Conservation (phyloP, 2,797 vertebrate species). For the Rallus crepitans region DNA sequence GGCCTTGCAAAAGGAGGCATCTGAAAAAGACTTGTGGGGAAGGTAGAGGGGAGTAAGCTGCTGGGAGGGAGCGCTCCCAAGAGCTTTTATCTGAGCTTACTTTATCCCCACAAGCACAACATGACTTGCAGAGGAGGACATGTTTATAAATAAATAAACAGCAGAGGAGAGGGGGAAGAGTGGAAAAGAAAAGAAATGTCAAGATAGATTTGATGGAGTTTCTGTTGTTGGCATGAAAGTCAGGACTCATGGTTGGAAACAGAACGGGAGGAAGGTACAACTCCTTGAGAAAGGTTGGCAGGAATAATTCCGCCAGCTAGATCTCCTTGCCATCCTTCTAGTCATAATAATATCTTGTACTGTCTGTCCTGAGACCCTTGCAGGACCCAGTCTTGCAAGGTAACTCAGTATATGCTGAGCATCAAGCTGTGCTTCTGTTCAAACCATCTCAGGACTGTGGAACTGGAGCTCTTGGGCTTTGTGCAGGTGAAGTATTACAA, state of each 20-base stretch:
- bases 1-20: neutral
- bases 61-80: slow-evolving; percentile 7
- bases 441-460: neutral
- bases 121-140: slow-evolving; percentile 50
- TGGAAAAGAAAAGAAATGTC: neutral
- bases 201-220: slow-evolving; percentile 24
- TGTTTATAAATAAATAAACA: slow-evolving; percentile 70
- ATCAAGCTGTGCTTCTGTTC: neutral
- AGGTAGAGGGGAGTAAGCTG: neutral
- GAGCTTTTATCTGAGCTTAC: slow-evolving; percentile 61
- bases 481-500: neutral
- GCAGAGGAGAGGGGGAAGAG: neutral
- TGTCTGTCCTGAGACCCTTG: neutral
- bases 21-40: slow-evolving; percentile 5
- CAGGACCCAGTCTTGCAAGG: neutral
- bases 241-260: neutral
- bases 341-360: neutral
- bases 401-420: neutral
- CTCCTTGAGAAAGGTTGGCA: neutral
- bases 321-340: neutral
- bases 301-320: neutral
- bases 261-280: neutral
- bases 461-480: neutral
- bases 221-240: slow-evolving; percentile 43
- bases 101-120: slow-evolving; percentile 38